These are phyloP conservation scores for Cryptus viduatorius DNA, from an alignment of 2,888 invertebrate species.

Conservation along the genomic window DNA sequence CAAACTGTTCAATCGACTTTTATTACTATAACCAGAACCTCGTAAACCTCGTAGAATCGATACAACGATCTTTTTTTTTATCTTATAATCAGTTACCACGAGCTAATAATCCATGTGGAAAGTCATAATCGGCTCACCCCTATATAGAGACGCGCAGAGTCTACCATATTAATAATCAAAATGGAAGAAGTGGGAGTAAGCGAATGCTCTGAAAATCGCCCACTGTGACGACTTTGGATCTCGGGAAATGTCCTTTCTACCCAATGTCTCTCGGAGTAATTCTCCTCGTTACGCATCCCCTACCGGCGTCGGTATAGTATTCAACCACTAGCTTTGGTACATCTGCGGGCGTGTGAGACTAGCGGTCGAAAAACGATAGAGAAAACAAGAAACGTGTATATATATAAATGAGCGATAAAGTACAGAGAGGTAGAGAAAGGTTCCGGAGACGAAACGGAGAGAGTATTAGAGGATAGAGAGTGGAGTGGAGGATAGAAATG, in stretches of 20 bases:
- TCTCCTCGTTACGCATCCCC: conserved; percentile 52
- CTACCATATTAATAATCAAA: neutral
- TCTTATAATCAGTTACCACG: neutral
- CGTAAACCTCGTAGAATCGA: conserved; percentile 11
- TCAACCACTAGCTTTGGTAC: conserved; percentile 62
- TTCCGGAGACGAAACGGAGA: conserved; percentile 19
- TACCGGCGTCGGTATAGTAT: conserved; percentile 33
- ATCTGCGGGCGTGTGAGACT: conserved; percentile 46
- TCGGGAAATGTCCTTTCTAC: conserved; percentile 1
- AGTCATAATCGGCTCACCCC: neutral
- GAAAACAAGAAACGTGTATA: conserved; percentile 22
- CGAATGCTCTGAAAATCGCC: neutral
- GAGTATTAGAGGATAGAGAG: conserved; percentile 50
- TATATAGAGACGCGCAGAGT: too few species aligned
- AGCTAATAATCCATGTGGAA: neutral
- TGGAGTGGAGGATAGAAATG: conserved; percentile 57
- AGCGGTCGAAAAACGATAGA: conserved; percentile 22
- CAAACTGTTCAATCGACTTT: conserved; percentile 2
- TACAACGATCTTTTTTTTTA: neutral
- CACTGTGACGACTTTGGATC: neutral
- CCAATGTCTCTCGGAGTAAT: conserved; percentile 42
- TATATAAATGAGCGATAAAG: conserved; percentile 26
- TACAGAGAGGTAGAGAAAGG: conserved; percentile 40
- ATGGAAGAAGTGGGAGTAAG: neutral
- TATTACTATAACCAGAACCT: neutral